phyloP scores from a whole-genome alignment of 2,797 vertebrate genomes.

The Onychomys leucogaster region DNA sequence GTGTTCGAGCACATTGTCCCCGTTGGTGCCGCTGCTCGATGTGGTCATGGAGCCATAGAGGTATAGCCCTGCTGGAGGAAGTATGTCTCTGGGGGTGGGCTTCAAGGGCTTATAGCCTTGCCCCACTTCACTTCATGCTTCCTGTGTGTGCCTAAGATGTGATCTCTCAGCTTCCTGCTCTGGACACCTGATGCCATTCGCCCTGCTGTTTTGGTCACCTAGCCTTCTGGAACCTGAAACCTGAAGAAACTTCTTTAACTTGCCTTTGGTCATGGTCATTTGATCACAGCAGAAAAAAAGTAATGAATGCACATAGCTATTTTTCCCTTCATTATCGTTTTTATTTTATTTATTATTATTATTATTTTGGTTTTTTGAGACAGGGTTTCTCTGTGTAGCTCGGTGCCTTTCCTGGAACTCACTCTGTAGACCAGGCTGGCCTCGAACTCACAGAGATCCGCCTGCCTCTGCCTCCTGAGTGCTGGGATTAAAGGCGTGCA shows the following conservation, averaged over 20 bases:
- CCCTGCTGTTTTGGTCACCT: background rate
- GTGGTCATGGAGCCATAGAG: background rate
- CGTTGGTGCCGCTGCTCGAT: background rate
- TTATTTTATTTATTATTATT: background rate
- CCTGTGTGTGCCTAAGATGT: background rate
- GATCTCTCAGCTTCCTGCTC: background rate
- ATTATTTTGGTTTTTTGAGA: too few species aligned
- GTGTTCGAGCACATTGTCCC: background rate
- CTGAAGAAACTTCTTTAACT: background rate
- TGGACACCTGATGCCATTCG: background rate
- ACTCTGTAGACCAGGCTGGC: too few species aligned
- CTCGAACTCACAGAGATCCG: too few species aligned
- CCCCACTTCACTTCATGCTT: background rate
- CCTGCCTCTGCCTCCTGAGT: too few species aligned
- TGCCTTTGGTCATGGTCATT: background rate
- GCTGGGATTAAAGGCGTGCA: too few species aligned
- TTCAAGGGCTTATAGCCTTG: background rate
- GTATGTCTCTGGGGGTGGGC: background rate
- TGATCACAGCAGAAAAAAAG: background rate
- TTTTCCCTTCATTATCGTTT: conserved; percentile 40
- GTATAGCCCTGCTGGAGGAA: background rate
- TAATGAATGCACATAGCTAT: background rate
- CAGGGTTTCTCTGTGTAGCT: too few species aligned
- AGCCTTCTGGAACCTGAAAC: background rate
- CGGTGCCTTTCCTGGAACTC: too few species aligned